Evolutionary conservation across 2,113 vertebrate species (phyloP), one percentile per base, ranked within the genome.

Genomic region (Etheostoma spectabile): DNA sequence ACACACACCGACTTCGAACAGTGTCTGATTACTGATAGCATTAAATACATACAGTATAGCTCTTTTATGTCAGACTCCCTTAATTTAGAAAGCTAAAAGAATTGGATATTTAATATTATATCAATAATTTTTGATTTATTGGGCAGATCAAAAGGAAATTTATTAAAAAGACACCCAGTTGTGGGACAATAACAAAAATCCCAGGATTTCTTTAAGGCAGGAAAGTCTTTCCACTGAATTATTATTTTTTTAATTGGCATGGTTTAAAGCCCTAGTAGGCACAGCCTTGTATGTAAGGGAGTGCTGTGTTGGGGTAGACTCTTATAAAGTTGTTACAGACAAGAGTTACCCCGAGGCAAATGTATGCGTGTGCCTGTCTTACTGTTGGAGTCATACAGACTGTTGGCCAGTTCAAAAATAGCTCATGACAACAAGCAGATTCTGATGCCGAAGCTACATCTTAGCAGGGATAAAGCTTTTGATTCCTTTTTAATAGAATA

Each of bases 181-280:
- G 49, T 42, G 86, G 35, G 72, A 77, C 55, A 66, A 62, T 12
- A 78, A 76, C 22, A 79, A 61, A 77, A 86, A 48, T 57, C 73
- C 64, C 78, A 79, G 60, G 57, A 74, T 82, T 60, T 80, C 42
- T 63, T 83, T 13, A 65, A 78, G 57, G 62, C 33, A 77, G 62
- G 33, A 67, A 61, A 80, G 64, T 74, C 55, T 82, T 74, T 77
- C 57, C 45, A n/a, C 71, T 80, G 73, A 87, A 77, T 82, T 77
- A 30, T 42, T 42, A 10, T 11, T 42, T 71, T 85, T 53, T 68
- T 86, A 86, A 84, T 87, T 82, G 80, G 87, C 69, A 74, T 79
- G 77, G 2, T 11, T 8, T 79, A 77, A 53, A 65, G 82, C 22
- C 42, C 42, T 21, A 2, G 38, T 42, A 42, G 38, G 38, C 38